Evolutionary conservation across 2,797 vertebrate species (phyloP).

Genomic region (Propithecus perrieri): DNA sequence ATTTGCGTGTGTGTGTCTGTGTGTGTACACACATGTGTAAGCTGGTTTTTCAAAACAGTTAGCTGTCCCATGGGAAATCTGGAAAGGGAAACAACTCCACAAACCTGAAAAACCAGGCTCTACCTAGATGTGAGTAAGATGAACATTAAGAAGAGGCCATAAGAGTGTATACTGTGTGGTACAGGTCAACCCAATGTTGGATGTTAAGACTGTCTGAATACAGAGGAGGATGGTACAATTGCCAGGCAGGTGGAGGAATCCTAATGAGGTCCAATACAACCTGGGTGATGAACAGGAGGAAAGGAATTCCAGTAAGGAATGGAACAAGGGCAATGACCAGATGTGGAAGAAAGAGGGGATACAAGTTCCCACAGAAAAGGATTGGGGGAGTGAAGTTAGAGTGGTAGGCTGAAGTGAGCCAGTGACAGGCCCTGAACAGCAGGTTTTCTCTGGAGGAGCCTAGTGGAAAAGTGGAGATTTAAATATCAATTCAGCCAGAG

Average conservation of each 20-base stretch:
- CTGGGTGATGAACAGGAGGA: background rate
- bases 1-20: no score
- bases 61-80: background rate
- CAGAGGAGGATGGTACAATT: background rate
- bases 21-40: no score
- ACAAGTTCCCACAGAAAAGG: background rate
- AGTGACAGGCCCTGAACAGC: background rate
- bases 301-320: background rate
- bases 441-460: background rate
- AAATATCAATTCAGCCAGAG: background rate
- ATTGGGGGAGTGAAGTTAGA: background rate
- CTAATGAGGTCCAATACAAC: background rate
- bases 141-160: background rate
- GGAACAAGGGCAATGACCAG: background rate
- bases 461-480: background rate
- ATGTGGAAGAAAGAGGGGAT: background rate
- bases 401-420: background rate
- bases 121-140: background rate
- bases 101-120: conserved; percentile 8
- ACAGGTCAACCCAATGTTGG: background rate
- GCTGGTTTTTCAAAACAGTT: background rate
- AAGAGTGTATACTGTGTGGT: background rate
- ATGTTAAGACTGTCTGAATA: background rate
- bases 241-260: background rate
- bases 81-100: background rate